A percentile compares a stretch with the other conserved stretches of the same genome.
Evolutionary conservation across 1,140 invertebrate species (phyloP).

Genomic region (Diorhabda carinulata): DNA sequence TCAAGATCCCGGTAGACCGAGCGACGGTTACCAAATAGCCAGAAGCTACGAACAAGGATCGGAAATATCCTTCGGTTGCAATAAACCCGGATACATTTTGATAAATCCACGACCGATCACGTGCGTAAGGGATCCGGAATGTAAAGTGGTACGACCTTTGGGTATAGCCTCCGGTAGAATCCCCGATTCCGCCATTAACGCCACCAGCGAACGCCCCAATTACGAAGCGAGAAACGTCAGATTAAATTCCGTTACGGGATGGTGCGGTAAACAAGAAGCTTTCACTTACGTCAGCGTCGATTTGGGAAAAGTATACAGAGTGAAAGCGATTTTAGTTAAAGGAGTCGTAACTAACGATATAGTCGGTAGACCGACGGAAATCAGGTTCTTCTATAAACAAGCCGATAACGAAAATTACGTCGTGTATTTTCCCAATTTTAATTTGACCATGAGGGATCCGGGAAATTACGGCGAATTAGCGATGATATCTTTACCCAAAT

Average conservation of each 20-base stretch:
- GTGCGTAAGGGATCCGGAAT: conserved; percentile 89
- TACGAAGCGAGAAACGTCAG: conserved; percentile 87
- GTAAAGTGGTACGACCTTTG: conserved; percentile 86
- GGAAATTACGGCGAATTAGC: conserved; percentile 93
- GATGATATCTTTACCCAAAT: conserved; percentile 91
- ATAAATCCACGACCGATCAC: conserved; percentile 87
- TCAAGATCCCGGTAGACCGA: conserved; percentile 89
- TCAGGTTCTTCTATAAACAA: conserved; percentile 95
- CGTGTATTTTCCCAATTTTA: conserved; percentile 94
- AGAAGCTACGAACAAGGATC: conserved; percentile 91
- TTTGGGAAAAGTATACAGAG: conserved; percentile 81
- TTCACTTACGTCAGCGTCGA: conserved; percentile 95
- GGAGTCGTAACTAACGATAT: conserved; percentile 94
- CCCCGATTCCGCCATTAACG: conserved; percentile 93
- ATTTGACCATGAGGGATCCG: conserved; percentile 86
- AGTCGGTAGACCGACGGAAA: conserved; percentile 90
- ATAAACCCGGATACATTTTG: conserved; percentile 86
- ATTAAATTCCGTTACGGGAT: conserved; percentile 90
- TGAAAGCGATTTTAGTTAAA: conserved; percentile 89
- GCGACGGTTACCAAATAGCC: conserved; percentile 84
- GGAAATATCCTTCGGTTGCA: conserved; percentile 86
- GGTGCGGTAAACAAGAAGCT: conserved; percentile 91
- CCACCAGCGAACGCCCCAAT: conserved; percentile 86
- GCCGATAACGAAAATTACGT: conserved; percentile 90
- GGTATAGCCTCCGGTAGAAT: conserved; percentile 88